Base-by-base conservation (phyloP, 2,797 vertebrate species). In the Morus bassanus region DNA sequence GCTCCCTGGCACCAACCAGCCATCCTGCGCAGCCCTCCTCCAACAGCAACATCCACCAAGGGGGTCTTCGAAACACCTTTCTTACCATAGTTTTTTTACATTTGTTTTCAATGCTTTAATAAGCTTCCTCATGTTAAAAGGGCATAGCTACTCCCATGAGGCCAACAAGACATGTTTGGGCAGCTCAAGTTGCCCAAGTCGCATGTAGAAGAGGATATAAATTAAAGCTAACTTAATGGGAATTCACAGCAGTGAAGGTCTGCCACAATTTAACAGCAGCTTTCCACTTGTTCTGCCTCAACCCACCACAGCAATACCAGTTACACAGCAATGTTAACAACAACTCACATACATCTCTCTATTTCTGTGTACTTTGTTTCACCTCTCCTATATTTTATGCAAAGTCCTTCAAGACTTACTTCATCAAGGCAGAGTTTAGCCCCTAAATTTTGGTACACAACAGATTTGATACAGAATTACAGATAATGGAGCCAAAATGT, bases 191-290 rank as follows among this genome's bases (percentile, higher is more conserved):
- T 53, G 57, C 45, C 33, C 27, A 16, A 37, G 28, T 1, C 2
- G 0, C 14, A 18, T 0, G 1, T 0, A 54, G 18, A 48, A 33
- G 43, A 18, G 46, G n/a, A 39, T 12, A 17, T 11, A 45, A 85
- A 70, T 73, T 69, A 43, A 91, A 63, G 43, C 12, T 18, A 56
- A 35, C 11, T 37, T 35, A 41, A 50, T 2, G 18, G 39, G 54
- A 73, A 57, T 3, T 61, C 61, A 48, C 4, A 69, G 70, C 23
- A 63, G 35, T 8, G n/a, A 78, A 48, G 46, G 41, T 19, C 67
- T 33, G 72, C 31, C 63, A 31, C 60, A 19, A 35, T 33, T 41
- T 22, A 45, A 39, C 0, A 3, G 63, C 0, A 53, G 37, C 28
- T 54, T 72, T 56, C 51, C 33, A 57, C 67, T 70, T 22, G 22